Evolutionary conservation across 2,888 invertebrate genomes (phyloP).

Genomic region (Eupithecia subfuscata): DNA sequence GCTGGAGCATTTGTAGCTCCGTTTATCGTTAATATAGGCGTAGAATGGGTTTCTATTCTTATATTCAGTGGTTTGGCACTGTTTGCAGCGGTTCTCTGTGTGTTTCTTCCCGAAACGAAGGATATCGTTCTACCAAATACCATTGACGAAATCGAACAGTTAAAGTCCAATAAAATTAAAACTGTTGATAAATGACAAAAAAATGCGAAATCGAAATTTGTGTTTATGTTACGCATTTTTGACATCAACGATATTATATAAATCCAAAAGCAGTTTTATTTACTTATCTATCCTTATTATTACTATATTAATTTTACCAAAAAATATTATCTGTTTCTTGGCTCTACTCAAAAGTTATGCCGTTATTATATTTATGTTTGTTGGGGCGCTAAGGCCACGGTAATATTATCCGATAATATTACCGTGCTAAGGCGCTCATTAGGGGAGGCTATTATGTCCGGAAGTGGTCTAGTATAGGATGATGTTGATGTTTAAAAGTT

Average conservation of each 20-base stretch:
- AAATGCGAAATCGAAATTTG: neutral
- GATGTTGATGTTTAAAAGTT: no score
- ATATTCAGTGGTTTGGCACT: conserved; percentile 69
- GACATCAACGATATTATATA: conserved; percentile 66
- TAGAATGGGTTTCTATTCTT: conserved; percentile 70
- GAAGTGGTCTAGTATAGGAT: no score
- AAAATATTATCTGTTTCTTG: no score
- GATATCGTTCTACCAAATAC: conserved; percentile 68
- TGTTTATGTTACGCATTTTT: conserved; percentile 42
- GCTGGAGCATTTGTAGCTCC: conserved; percentile 88
- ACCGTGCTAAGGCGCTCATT: no score
- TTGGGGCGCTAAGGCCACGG: no score
- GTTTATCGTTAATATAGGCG: conserved; percentile 85
- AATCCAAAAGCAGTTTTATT: conserved; percentile 2
- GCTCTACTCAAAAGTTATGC: no score
- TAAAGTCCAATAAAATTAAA: conserved; percentile 15
- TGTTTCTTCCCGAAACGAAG: conserved; percentile 75
- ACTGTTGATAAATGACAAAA: conserved; percentile 15
- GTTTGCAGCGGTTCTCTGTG: conserved; percentile 65
- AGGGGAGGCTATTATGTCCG: no score
- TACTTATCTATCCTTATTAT: no score
- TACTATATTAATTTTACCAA: no score
- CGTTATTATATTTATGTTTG: no score
- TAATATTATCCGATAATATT: no score
- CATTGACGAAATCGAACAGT: conserved; percentile 64